Conservation (phyloP, 2,888 invertebrate genomes). For the Eilema sororculum region DNA sequence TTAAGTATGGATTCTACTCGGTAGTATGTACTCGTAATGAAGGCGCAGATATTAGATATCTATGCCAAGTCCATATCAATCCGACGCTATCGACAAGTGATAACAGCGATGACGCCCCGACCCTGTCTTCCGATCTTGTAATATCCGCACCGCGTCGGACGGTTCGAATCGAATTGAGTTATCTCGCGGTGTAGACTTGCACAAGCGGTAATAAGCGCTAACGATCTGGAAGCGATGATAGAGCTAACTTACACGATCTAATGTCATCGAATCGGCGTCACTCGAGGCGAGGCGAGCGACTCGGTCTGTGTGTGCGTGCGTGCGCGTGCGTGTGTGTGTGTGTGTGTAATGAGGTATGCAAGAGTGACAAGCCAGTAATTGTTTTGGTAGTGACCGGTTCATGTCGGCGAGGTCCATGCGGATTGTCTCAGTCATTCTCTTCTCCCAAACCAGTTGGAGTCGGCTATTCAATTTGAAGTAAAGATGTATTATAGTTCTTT, state of each 20-base stretch:
- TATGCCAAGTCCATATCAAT: neutral
- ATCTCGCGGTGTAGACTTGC: neutral
- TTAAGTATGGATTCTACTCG: too few species aligned
- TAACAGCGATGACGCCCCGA: neutral
- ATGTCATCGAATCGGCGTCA: neutral
- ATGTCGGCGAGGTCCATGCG: too few species aligned
- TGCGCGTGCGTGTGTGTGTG: too few species aligned
- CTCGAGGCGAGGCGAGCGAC: too few species aligned
- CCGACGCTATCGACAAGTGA: neutral
- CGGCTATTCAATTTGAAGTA: too few species aligned
- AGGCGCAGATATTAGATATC: neutral
- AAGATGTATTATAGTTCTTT: too few species aligned
- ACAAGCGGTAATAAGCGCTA: too few species aligned
- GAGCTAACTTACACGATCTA: neutral
- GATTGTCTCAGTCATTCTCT: too few species aligned
- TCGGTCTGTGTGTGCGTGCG: neutral
- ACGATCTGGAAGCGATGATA: neutral
- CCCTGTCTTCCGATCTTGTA: neutral
- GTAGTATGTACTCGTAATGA: neutral
- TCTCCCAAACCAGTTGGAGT: too few species aligned
- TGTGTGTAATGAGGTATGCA: too few species aligned
- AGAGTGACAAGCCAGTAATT: too few species aligned
- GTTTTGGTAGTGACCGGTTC: too few species aligned
- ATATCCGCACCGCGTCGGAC: constrained; percentile 1
- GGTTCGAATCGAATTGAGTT: neutral